Evolutionary conservation across 23 tunicate genomes (phyloP).

Genomic region (Halocynthia roretzi): DNA sequence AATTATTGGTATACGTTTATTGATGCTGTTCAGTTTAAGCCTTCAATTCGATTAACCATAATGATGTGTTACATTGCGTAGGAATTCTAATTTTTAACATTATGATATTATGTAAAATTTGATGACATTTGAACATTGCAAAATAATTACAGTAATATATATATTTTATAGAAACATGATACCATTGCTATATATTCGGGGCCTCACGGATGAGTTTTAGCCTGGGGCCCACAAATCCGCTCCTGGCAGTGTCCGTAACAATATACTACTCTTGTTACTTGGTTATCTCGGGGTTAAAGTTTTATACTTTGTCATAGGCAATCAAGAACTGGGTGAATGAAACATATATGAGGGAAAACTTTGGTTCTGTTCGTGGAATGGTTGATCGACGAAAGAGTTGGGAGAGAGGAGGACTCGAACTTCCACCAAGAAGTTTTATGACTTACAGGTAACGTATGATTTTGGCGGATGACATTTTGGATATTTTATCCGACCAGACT

Average conservation of each 20-base stretch:
- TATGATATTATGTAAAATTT: too few relatives aligned
- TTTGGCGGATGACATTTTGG: too few relatives aligned
- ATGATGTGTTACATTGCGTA: background rate
- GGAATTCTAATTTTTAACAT: background rate
- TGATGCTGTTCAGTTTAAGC: too few relatives aligned
- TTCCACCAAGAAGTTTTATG: constrained; percentile 17
- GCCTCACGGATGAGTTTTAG: background rate
- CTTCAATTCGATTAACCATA: too few relatives aligned
- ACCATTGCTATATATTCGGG: background rate
- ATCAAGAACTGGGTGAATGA: constrained; percentile 6
- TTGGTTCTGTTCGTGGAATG: constrained; percentile 11
- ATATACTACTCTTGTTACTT: too few relatives aligned
- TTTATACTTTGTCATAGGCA: background rate
- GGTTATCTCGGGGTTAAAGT: too few relatives aligned
- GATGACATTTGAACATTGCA: background rate
- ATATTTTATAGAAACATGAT: background rate
- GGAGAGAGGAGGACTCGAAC: constrained; percentile 15
- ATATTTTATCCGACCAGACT: too few relatives aligned
- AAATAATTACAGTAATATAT: background rate
- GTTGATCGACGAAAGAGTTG: constrained; percentile 16
- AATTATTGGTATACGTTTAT: too few relatives aligned
- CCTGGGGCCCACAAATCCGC: too few relatives aligned
- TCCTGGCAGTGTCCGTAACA: too few relatives aligned
- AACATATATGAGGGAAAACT: constrained; percentile 14
- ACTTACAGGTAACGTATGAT: background rate